Percentiles rank a stretch among this genome's conserved stretches.
Conservation (phyloP, 2,888 invertebrate species). For the Aelia acuminata region DNA sequence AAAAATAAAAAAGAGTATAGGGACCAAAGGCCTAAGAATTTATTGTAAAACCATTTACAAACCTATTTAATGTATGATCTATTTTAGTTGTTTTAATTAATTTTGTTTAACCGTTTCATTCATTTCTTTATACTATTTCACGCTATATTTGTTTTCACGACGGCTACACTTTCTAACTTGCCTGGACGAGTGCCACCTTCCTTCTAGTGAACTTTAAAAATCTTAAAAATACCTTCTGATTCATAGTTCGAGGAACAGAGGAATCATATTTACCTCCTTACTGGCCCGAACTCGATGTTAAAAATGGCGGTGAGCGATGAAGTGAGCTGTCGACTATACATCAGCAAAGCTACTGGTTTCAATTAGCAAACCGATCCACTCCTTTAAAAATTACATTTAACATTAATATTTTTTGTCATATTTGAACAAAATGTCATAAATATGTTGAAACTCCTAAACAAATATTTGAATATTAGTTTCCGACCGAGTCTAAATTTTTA, state of each 20-base stretch:
- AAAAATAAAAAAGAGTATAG: too few species aligned
- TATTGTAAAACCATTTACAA: background rate
- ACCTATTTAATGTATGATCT: background rate
- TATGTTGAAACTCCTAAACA: too few species aligned
- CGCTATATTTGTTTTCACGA: background rate
- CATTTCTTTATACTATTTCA: background rate
- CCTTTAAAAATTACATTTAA: background rate
- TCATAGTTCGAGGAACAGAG: constrained; percentile 25
- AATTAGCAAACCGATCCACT: background rate
- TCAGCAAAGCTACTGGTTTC: background rate
- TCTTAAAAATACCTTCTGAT: background rate
- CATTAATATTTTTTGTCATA: too few species aligned
- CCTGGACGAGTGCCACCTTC: background rate
- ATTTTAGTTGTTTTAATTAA: background rate
- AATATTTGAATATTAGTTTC: too few species aligned
- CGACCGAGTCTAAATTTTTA: too few species aligned
- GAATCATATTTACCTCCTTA: background rate
- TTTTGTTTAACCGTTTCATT: background rate
- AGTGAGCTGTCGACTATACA: background rate
- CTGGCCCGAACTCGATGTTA: background rate
- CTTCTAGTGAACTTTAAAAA: background rate
- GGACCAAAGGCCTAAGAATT: too few species aligned
- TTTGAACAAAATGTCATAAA: too few species aligned
- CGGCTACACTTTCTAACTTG: background rate
- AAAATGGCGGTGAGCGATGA: background rate